Conservation (phyloP, 2,888 invertebrate genomes). For the Rhamnusium bicolor region DNA sequence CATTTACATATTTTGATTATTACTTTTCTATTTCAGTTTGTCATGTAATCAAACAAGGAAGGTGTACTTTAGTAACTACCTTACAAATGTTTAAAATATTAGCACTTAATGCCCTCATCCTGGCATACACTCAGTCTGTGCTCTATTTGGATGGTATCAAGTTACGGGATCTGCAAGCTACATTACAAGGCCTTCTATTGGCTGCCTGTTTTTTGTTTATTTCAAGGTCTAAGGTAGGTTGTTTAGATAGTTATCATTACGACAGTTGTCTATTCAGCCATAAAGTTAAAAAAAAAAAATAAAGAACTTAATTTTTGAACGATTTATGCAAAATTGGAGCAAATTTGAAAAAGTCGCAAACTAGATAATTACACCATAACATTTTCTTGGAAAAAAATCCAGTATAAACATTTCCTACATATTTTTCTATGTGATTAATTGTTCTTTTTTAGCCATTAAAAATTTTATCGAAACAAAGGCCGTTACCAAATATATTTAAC, state of each 20-base stretch:
- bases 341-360: no score
- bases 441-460: conserved; percentile 85
- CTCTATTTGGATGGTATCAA: conserved; percentile 98
- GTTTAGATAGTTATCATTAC: no score
- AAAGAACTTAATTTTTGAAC: no score
- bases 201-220: conserved; percentile 99
- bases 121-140: conserved; percentile 99
- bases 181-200: conserved; percentile 94
- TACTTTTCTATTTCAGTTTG: conserved; percentile 92
- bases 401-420: background rate
- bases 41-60: conserved; percentile 99
- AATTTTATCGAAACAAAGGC: conserved; percentile 92
- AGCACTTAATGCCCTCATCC: conserved; percentile 96
- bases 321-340: background rate
- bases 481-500: conserved; percentile 98
- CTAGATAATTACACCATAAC: no score
- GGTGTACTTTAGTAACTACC: conserved; percentile 98
- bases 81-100: conserved; percentile 99
- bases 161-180: conserved; percentile 98
- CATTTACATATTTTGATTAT: no score
- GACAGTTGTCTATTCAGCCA: no score
- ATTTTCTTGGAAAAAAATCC: no score
- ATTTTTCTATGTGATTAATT: background rate
- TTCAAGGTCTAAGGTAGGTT: conserved; percentile 91
- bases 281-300: no score